These are phyloP conservation scores for Calyptommatus sinebrachiatus DNA, from an alignment of 2,113 vertebrate genomes.

Conservation along the genomic window DNA sequence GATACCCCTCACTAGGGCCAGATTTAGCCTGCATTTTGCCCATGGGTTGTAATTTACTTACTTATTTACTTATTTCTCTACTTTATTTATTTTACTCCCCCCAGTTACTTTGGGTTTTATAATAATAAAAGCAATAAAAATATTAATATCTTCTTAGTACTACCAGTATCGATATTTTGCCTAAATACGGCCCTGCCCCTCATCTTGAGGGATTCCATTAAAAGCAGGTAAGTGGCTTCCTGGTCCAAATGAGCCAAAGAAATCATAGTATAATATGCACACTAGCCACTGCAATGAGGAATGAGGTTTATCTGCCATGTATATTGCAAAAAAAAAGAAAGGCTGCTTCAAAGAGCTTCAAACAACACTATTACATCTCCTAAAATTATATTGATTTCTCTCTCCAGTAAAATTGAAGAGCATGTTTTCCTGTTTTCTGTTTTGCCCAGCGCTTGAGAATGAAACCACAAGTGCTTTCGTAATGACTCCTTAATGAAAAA, in stretches of 20 bases:
- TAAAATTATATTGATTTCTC: constrained; percentile 13
- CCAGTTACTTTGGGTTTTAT: too few relatives aligned
- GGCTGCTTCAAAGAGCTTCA: constrained; percentile 11
- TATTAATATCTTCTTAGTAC: too few relatives aligned
- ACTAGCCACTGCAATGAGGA: constrained; percentile 7
- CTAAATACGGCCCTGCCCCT: too few relatives aligned
- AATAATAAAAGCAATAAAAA: too few relatives aligned
- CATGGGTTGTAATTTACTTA: too few relatives aligned
- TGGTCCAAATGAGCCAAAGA: constrained; percentile 29
- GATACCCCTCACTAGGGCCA: too few relatives aligned
- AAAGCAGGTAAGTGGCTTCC: not conserved
- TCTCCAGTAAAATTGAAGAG: constrained; percentile 18
- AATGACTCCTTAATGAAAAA: constrained; percentile 19
- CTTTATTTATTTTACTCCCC: too few relatives aligned
- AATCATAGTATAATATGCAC: constrained; percentile 15
- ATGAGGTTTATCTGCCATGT: constrained; percentile 22
- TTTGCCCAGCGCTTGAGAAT: constrained; percentile 18
- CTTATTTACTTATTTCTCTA: too few relatives aligned
- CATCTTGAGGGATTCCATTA: too few relatives aligned
- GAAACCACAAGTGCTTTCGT: not conserved
- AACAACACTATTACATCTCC: constrained; percentile 3
- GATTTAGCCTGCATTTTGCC: too few relatives aligned
- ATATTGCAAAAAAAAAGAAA: not conserved
- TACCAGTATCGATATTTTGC: too few relatives aligned
- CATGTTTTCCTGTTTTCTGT: constrained; percentile 7